These are phyloP conservation scores for Aleiodes leptofemur DNA, from an alignment of 2,888 invertebrate species.

Conservation along the genomic window DNA sequence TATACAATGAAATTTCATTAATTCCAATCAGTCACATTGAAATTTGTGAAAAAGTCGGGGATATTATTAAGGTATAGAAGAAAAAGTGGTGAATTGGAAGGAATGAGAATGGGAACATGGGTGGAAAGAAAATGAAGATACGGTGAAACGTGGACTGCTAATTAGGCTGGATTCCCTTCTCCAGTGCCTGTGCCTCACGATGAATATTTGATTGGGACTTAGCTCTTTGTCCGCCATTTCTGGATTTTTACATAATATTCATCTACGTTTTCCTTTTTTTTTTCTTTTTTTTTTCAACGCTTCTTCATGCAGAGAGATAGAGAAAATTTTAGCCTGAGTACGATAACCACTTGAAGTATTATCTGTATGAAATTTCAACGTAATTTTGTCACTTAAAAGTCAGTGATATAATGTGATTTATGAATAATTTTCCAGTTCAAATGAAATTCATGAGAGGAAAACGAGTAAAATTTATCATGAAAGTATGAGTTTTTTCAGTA, in stretches of 20 bases:
- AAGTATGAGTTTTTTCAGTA: conserved; percentile 13
- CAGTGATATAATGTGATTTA: conserved; percentile 21
- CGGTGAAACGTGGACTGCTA: conserved; percentile 39
- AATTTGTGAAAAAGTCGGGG: neutral
- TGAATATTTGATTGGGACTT: conserved; percentile 49
- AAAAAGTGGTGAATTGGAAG: conserved; percentile 33
- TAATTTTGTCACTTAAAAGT: conserved; percentile 24
- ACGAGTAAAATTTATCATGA: conserved; percentile 4
- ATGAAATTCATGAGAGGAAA: conserved; percentile 4
- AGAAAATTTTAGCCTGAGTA: neutral
- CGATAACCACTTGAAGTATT: conserved; percentile 7
- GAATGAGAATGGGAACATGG: conserved; percentile 11
- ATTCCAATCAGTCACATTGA: conserved; percentile 41
- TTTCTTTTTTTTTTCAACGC: conserved; percentile 1
- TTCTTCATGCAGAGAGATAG: conserved; percentile 2
- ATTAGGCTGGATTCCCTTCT: conserved; percentile 41
- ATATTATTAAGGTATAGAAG: conserved; percentile 1
- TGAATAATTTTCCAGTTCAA: conserved; percentile 22
- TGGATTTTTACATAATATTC: neutral
- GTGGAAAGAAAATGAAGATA: conserved; percentile 1
- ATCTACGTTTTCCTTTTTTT: neutral
- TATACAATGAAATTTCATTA: conserved; percentile 30
- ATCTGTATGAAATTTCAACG: conserved; percentile 12
- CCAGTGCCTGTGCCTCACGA: conserved; percentile 21
- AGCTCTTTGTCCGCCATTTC: conserved; percentile 10